These are phyloP conservation scores for Typhlomys cinereus DNA, from an alignment of 2,113 vertebrate genomes.

Conservation along the genomic window DNA sequence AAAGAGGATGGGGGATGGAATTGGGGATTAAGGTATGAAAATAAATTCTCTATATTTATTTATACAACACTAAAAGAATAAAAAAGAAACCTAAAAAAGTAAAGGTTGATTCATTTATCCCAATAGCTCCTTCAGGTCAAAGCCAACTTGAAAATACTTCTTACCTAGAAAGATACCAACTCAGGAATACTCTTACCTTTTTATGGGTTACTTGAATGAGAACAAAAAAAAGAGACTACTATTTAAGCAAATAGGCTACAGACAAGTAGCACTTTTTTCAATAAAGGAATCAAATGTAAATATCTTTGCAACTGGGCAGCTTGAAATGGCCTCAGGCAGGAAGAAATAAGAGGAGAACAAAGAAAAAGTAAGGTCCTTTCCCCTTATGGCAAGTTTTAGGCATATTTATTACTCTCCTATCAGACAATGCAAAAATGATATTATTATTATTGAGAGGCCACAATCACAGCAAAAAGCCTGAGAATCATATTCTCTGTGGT, in stretches of 20 bases:
- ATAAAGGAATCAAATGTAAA: not conserved
- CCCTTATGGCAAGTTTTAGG: not conserved
- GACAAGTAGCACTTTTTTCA: not conserved
- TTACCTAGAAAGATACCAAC: not conserved
- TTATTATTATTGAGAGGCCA: not conserved
- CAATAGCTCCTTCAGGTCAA: not conserved
- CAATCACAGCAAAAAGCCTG: not conserved
- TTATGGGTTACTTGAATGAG: not conserved
- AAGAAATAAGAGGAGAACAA: not conserved
- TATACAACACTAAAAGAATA: no score
- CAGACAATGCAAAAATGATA: not conserved
- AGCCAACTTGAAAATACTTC: not conserved
- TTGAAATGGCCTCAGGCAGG: not conserved
- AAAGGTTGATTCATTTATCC: no score
- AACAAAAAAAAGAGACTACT: not conserved
- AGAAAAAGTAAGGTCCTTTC: not conserved
- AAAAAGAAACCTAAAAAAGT: no score
- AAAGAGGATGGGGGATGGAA: no score
- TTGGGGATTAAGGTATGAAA: no score
- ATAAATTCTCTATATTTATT: no score
- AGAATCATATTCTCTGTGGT: not conserved
- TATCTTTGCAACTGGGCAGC: not conserved
- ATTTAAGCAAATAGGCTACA: not conserved
- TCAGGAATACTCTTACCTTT: conserved; percentile 12
- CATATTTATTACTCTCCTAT: not conserved